These are phyloP conservation scores for Caenorhabditis tropicalis DNA, from an alignment of 1,140 invertebrate genomes.

Conservation along the genomic window DNA sequence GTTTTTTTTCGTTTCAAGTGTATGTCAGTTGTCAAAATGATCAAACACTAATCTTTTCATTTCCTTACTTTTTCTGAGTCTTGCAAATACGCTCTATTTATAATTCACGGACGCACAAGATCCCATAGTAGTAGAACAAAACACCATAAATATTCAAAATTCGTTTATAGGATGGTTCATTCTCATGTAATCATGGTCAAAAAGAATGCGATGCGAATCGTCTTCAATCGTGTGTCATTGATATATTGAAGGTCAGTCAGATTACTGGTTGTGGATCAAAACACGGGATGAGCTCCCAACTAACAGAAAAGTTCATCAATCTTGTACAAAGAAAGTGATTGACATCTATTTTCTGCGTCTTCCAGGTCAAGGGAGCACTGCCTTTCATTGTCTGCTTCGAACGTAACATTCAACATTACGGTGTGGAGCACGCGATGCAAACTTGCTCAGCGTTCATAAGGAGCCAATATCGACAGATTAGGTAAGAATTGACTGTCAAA, in stretches of 20 bases:
- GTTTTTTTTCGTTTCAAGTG: neutral
- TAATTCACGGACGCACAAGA: too few relatives aligned
- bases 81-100: too few relatives aligned
- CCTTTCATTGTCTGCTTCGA: slow-evolving; percentile 72
- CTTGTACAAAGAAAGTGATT: too few relatives aligned
- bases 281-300: too few relatives aligned
- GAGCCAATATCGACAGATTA: slow-evolving; percentile 66
- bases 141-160: too few relatives aligned
- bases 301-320: too few relatives aligned
- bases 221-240: slow-evolving; percentile 68
- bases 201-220: slow-evolving; percentile 71
- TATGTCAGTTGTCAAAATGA: neutral
- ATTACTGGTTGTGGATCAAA: too few relatives aligned
- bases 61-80: too few relatives aligned
- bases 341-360: neutral
- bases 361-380: slow-evolving; percentile 60
- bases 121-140: too few relatives aligned
- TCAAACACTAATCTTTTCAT: too few relatives aligned
- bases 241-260: slow-evolving; percentile 58
- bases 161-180: slow-evolving; percentile 65
- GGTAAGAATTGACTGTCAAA: slow-evolving; percentile 59
- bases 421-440: slow-evolving; percentile 62
- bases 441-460: slow-evolving; percentile 68
- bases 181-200: slow-evolving; percentile 71
- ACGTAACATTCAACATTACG: slow-evolving; percentile 52